These are phyloP conservation scores for Isurus oxyrinchus DNA, from an alignment of 2,113 vertebrate species.

Conservation along the genomic window DNA sequence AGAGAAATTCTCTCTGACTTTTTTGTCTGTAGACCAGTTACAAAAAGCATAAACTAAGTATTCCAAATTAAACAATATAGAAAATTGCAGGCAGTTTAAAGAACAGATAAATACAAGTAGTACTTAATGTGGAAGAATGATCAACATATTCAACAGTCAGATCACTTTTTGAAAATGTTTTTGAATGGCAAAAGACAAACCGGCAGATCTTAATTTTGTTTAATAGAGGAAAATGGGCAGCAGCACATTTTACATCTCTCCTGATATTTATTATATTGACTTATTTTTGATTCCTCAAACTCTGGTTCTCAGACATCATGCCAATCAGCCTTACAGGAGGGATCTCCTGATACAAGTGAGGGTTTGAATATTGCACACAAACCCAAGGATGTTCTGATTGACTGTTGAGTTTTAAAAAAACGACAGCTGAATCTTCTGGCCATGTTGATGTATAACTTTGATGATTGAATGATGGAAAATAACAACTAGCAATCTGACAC, in stretches of 20 bases:
- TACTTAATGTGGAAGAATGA: background rate
- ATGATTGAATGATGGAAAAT: background rate
- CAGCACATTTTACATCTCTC: too few relatives aligned
- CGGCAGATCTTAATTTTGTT: too few relatives aligned
- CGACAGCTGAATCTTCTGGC: background rate
- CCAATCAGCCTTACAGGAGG: background rate
- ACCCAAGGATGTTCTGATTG: background rate
- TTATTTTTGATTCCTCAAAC: background rate
- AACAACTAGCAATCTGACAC: background rate
- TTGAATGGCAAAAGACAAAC: background rate
- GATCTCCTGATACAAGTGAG: background rate
- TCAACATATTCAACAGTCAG: background rate
- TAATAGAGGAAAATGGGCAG: too few relatives aligned
- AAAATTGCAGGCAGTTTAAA: background rate
- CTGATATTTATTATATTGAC: background rate
- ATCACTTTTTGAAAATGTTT: background rate
- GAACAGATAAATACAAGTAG: background rate
- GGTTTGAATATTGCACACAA: background rate
- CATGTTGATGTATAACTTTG: background rate
- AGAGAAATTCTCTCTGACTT: background rate
- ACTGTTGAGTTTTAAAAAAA: background rate
- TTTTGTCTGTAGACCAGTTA: background rate
- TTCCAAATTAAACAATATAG: background rate
- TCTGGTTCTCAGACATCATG: background rate
- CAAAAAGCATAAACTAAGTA: background rate